These are phyloP conservation scores for Pitangus sulphuratus DNA, from an alignment of 2,797 vertebrate species.

Conservation along the genomic window DNA sequence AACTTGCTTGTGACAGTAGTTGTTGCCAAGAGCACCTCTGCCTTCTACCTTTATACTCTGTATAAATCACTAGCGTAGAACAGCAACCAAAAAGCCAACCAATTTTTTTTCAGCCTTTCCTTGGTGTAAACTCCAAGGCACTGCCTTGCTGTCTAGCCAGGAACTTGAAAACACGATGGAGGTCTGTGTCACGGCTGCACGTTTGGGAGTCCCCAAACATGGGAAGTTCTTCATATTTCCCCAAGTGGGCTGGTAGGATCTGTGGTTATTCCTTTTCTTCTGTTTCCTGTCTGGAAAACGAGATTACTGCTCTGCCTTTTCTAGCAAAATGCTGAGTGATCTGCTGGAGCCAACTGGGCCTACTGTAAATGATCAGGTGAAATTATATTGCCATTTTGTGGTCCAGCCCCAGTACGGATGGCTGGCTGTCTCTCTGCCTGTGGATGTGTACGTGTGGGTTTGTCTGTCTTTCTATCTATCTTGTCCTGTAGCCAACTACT, in stretches of 20 bases:
- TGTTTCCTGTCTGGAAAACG: background rate
- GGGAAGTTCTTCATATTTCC: background rate
- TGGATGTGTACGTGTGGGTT: background rate
- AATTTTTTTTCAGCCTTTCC: background rate
- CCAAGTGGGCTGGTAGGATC: rapidly evolving
- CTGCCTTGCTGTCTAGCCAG: background rate
- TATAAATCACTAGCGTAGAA: background rate
- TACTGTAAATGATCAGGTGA: background rate
- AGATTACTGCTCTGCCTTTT: background rate
- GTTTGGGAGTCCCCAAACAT: rapidly evolving
- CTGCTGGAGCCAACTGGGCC: background rate
- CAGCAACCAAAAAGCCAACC: background rate
- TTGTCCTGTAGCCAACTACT: background rate
- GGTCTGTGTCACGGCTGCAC: rapidly evolving
- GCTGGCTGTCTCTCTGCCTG: background rate
- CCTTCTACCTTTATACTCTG: background rate
- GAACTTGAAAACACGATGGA: rapidly evolving
- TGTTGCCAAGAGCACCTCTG: background rate
- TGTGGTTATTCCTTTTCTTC: background rate
- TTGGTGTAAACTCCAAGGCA: background rate
- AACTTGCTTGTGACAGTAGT: rapidly evolving
- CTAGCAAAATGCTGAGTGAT: background rate
- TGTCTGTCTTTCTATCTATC: background rate
- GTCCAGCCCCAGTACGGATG: background rate
- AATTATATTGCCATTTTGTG: background rate